A percentile compares a stretch with the other conserved stretches of the same genome.
These are phyloP conservation scores for Pithys albifrons DNA, from an alignment of 2,113 vertebrate genomes.

Conservation along the genomic window DNA sequence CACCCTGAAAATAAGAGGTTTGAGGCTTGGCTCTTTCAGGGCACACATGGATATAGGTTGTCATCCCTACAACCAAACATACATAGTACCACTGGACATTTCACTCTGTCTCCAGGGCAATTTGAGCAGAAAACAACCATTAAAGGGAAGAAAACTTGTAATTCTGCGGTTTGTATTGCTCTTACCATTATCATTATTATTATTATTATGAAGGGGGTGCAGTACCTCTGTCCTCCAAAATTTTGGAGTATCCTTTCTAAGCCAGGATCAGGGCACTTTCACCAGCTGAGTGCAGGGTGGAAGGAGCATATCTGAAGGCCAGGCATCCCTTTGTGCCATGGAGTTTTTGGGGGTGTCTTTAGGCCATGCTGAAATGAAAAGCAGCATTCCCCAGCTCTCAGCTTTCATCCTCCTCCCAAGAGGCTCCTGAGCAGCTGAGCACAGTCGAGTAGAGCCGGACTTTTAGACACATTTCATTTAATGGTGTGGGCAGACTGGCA, in stretches of 20 bases:
- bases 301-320: background rate
- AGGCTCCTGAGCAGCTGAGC: background rate
- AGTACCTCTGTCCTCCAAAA: background rate
- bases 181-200: background rate
- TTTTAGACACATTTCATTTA: background rate
- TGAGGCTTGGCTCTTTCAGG: background rate
- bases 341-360: constrained; percentile 10
- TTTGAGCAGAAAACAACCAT: background rate
- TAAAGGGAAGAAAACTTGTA: background rate
- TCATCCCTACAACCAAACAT: background rate
- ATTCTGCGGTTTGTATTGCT: background rate
- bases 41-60: background rate
- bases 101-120: background rate
- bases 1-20: background rate
- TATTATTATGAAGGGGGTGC: background rate
- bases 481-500: background rate
- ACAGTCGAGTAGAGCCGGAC: background rate
- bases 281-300: background rate
- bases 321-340: background rate
- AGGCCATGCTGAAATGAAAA: background rate
- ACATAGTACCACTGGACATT: background rate
- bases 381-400: constrained; percentile 49
- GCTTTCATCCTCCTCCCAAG: constrained; percentile 24
- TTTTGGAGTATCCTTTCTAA: background rate
- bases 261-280: background rate